Evolutionary conservation across 1,140 invertebrate genomes (phyloP), one percentile per base, ranked within the genome.

Genomic region (Heliconius eleuchia): DNA sequence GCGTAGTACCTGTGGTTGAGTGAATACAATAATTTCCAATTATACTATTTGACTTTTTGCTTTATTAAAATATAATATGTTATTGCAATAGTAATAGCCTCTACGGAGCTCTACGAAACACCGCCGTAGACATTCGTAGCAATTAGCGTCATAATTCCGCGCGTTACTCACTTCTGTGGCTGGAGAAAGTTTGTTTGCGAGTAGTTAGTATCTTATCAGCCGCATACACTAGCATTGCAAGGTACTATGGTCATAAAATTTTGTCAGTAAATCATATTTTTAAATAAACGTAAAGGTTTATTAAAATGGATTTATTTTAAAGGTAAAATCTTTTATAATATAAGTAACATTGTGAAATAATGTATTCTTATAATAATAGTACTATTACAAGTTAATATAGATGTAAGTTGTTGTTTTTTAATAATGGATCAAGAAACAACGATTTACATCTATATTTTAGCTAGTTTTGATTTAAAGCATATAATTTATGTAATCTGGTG

Each of bases 131-230:
- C 82, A 66, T 80, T 79, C 80, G 86, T 86, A 89, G 86, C 85
- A 88, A 88, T 88, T 87, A 86, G 80, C 82, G 83, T 87, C 84
- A 87, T 84, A 83, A 86, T 83, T 86, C 72, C 79, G 74, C 77
- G 82, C 81, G 78, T 86, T 87, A 86, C 86, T 86, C 71, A 78
- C 73, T 46, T 82, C 70, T 79, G 77, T 52, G 71, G 74, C 70
- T 73, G 74, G 73, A 74, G 46, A 60, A 75, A 76, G 74, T 76
- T 76, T 70, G 60, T 70, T 76, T 60, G 42, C 60, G 30, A 76
- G 74, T 76, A 71, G 74, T 77, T 77, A 57, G 46, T 72, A 77
- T 50, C 60, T 52, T 72, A 78, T 78, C 27, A 76, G 42, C 18
- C 39, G 2, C 74, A 71, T 60, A 60, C 27, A 66, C 13, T 66